phyloP scores from a whole-genome alignment of 2,888 invertebrate genomes.

The Xestia ashworthii region DNA sequence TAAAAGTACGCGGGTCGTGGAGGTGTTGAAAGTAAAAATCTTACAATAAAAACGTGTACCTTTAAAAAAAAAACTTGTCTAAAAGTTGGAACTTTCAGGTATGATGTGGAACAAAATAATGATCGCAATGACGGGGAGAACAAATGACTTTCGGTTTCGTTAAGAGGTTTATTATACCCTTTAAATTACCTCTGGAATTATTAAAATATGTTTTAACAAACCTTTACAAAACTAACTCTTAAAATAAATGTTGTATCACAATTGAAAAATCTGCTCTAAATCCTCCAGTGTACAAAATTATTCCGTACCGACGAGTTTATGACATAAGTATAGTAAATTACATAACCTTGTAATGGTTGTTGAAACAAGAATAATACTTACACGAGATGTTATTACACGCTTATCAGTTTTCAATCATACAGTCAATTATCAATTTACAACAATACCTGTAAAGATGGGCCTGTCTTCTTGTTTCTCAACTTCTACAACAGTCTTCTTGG shows the following conservation, averaged over 20 bases:
- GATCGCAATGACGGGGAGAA: no score
- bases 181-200: neutral
- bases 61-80: no score
- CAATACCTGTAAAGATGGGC: constrained; percentile 82
- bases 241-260: neutral
- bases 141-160: no score
- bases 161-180: no score
- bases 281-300: no score
- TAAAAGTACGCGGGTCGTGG: no score
- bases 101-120: no score
- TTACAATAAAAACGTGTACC: no score
- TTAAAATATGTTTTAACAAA: neutral
- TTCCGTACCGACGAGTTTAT: neutral
- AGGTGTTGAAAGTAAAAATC: no score
- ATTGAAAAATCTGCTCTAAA: neutral
- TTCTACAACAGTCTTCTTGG: constrained; percentile 74
- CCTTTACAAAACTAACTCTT: neutral
- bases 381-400: neutral
- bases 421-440: neutral
- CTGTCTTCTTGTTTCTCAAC: constrained; percentile 75
- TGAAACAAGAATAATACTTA: neutral
- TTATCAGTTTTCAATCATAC: constrained; percentile 10
- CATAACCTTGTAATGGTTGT: constrained; percentile 24
- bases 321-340: neutral
- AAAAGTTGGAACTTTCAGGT: no score